Evolutionary conservation across 1,140 invertebrate genomes (phyloP).

Genomic region (Hypsibius dujardini): DNA sequence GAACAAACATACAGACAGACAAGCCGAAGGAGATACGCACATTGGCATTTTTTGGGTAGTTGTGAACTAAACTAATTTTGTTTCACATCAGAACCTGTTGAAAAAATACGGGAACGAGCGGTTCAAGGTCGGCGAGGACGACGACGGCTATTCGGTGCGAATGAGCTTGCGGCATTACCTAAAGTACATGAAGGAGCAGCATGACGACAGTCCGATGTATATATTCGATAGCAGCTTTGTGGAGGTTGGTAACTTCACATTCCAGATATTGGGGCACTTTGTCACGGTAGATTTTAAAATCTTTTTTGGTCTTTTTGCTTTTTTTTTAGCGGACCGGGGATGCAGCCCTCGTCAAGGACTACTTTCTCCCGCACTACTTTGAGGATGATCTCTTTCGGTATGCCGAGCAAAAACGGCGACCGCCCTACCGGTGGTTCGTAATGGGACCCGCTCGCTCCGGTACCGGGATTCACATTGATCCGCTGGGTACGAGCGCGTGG

Average conservation of each 20-base stretch:
- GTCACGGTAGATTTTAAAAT: conserved; percentile 21
- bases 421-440: conserved; percentile 95
- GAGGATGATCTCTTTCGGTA: conserved; percentile 91
- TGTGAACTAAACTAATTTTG: too few relatives aligned
- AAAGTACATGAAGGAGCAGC: conserved; percentile 75
- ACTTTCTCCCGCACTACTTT: conserved; percentile 80
- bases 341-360: conserved; percentile 87
- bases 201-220: conserved; percentile 94
- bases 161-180: conserved; percentile 99
- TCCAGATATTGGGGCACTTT: conserved; percentile 5
- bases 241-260: conserved; percentile 45
- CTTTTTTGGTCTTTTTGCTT: conserved; percentile 8
- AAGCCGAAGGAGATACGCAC: too few relatives aligned
- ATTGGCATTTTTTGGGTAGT: too few relatives aligned
- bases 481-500: conserved; percentile 96
- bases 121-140: conserved; percentile 99
- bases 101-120: conserved; percentile 98
- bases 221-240: conserved; percentile 99
- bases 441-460: conserved; percentile 92
- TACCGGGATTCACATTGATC: conserved; percentile 98
- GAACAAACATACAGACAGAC: too few relatives aligned
- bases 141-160: conserved; percentile 97
- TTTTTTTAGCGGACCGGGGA: conserved; percentile 57
- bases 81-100: conserved; percentile 46
- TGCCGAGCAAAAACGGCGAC: conserved; percentile 74